Evolutionary conservation across 2,888 invertebrate genomes (phyloP).

Genomic region (Athrips mouffetella): DNA sequence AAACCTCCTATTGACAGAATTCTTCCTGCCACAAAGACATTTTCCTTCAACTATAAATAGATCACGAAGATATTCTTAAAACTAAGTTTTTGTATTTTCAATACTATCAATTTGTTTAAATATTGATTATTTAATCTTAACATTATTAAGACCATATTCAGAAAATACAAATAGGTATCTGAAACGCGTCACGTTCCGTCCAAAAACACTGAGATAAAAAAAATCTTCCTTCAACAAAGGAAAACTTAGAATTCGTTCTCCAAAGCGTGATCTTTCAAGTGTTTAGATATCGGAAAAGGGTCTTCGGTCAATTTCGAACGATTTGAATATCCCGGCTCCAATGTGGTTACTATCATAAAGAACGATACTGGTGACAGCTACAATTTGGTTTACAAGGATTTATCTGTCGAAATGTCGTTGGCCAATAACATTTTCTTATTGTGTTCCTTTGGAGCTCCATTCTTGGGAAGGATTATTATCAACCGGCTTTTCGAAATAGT

Average conservation of each 20-base stretch:
- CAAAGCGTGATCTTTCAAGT: slow-evolving; percentile 20
- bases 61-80: slow-evolving; percentile 7
- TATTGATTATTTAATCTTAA: too few species aligned
- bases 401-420: slow-evolving; percentile 42
- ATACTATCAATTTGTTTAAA: too few species aligned
- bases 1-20: neutral
- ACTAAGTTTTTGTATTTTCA: too few species aligned
- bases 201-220: slow-evolving; percentile 1
- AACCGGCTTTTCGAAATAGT: slow-evolving; percentile 5
- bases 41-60: neutral
- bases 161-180: too few species aligned
- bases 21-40: neutral
- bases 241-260: slow-evolving; percentile 7
- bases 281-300: slow-evolving; percentile 47
- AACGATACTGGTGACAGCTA: slow-evolving; percentile 64
- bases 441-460: slow-evolving; percentile 9
- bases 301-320: slow-evolving; percentile 53
- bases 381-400: slow-evolving; percentile 70
- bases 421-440: slow-evolving; percentile 27
- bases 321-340: slow-evolving; percentile 59
- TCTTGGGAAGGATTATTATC: slow-evolving; percentile 2
- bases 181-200: neutral
- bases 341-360: slow-evolving; percentile 59
- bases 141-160: too few species aligned
- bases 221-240: neutral